Evolutionary conservation across 53 echinoderm and acorn worm species (phyloP).

Genomic region (Echinometra lucunter): DNA sequence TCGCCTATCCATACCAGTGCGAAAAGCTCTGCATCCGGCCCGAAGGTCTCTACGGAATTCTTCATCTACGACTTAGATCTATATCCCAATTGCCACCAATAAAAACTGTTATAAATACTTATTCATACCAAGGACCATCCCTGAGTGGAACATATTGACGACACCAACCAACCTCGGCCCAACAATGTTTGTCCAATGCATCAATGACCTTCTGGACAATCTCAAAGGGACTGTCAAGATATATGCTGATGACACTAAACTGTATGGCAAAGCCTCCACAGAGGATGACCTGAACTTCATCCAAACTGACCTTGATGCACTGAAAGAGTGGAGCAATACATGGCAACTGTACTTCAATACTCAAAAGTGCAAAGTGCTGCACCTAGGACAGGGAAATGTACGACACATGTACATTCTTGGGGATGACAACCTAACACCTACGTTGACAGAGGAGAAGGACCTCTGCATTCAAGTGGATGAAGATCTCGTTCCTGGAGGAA

Average conservation of each 20-base stretch:
- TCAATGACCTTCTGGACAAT: slow-evolving; percentile 6
- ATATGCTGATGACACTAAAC: slow-evolving; percentile 28
- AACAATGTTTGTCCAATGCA: background rate
- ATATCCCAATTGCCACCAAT: too few relatives aligned
- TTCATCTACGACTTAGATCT: too few relatives aligned
- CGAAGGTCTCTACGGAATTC: too few relatives aligned
- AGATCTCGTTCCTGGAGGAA: too few relatives aligned
- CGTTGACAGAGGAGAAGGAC: slow-evolving; percentile 19
- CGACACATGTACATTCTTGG: background rate
- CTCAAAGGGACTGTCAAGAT: background rate
- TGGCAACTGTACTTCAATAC: slow-evolving; percentile 5
- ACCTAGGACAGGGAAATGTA: background rate
- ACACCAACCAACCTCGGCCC: too few relatives aligned
- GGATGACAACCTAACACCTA: background rate
- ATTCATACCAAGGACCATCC: too few relatives aligned
- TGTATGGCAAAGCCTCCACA: background rate
- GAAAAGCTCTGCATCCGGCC: too few relatives aligned
- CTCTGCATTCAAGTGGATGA: background rate
- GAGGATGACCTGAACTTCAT: background rate
- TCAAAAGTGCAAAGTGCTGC: background rate
- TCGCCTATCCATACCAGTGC: too few relatives aligned
- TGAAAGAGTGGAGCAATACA: background rate
- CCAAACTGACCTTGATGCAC: background rate
- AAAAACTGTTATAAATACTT: too few relatives aligned
- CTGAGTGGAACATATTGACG: too few relatives aligned